Evolutionary conservation across 2,888 invertebrate species (phyloP).

Genomic region (Watsonalla cultraria): DNA sequence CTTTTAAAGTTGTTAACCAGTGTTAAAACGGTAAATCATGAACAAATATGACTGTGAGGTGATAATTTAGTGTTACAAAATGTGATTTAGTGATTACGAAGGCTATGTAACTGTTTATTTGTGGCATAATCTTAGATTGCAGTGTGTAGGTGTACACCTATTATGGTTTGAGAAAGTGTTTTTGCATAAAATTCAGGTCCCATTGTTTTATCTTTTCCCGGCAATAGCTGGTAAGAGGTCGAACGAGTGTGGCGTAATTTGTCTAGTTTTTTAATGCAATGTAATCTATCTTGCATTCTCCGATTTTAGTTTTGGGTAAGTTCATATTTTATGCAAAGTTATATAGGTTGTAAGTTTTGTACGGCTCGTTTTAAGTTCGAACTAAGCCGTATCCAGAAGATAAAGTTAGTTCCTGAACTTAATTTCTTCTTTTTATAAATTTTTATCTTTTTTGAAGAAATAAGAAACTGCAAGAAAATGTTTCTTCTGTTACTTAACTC

Average conservation of each 20-base stretch:
- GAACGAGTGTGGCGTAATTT: slow-evolving; percentile 45
- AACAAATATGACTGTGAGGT: slow-evolving; percentile 15
- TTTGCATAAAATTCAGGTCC: slow-evolving; percentile 74
- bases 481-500: no score
- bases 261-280: slow-evolving; percentile 36
- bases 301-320: slow-evolving; percentile 32
- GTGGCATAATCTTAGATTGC: slow-evolving; percentile 36
- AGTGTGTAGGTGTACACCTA: slow-evolving; percentile 68
- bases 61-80: slow-evolving; percentile 10
- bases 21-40: slow-evolving; percentile 18
- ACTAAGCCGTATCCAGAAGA: not conserved
- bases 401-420: not conserved
- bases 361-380: not conserved
- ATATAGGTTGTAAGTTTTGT: not conserved
- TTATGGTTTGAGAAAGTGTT: slow-evolving; percentile 71
- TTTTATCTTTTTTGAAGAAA: no score
- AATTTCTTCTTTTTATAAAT: no score
- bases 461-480: no score
- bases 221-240: slow-evolving; percentile 58
- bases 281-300: slow-evolving; percentile 26
- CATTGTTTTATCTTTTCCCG: slow-evolving; percentile 71
- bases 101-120: slow-evolving; percentile 62
- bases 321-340: slow-evolving; percentile 1
- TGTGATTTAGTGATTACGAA: slow-evolving; percentile 38
- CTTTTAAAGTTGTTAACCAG: slow-evolving; percentile 24